These are phyloP conservation scores for Limnothrissa miodon DNA, from an alignment of 2,113 vertebrate genomes.

Conservation along the genomic window DNA sequence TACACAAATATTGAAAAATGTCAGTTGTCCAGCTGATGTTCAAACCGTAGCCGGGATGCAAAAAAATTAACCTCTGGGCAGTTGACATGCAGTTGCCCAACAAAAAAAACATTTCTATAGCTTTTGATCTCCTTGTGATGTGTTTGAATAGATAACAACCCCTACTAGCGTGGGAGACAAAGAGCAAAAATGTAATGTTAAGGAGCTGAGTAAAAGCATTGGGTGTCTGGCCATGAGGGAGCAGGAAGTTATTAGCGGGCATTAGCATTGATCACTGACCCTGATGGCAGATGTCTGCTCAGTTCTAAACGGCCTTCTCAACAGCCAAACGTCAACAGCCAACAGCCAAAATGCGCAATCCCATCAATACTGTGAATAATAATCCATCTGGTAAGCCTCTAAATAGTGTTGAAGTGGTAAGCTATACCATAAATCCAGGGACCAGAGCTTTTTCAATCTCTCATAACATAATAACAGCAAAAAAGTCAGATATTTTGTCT, in stretches of 20 bases:
- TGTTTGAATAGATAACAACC: not conserved
- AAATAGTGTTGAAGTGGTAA: no score
- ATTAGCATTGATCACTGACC: constrained; percentile 32
- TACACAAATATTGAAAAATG: not conserved
- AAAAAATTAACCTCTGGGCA: not conserved
- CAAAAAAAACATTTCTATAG: not conserved
- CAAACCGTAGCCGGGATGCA: not conserved
- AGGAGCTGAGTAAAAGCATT: not conserved
- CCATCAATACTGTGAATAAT: not conserved
- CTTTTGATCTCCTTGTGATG: not conserved
- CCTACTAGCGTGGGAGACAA: not conserved
- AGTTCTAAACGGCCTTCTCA: not conserved
- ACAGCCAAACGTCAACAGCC: not conserved
- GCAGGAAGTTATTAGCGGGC: constrained; percentile 32
- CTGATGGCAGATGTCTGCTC: constrained; percentile 17
- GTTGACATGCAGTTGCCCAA: not conserved
- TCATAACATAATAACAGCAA: not conserved
- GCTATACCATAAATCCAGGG: no score
- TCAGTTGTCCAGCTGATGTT: not conserved
- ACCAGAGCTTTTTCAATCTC: no score
- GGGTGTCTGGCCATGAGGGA: not conserved
- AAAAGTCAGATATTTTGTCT: not conserved
- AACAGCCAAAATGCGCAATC: not conserved
- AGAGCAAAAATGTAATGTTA: not conserved
- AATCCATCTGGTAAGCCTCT: constrained; percentile 25